These are phyloP conservation scores for Neoaliturus tenellus DNA, from an alignment of 2,888 invertebrate species.

Conservation along the genomic window DNA sequence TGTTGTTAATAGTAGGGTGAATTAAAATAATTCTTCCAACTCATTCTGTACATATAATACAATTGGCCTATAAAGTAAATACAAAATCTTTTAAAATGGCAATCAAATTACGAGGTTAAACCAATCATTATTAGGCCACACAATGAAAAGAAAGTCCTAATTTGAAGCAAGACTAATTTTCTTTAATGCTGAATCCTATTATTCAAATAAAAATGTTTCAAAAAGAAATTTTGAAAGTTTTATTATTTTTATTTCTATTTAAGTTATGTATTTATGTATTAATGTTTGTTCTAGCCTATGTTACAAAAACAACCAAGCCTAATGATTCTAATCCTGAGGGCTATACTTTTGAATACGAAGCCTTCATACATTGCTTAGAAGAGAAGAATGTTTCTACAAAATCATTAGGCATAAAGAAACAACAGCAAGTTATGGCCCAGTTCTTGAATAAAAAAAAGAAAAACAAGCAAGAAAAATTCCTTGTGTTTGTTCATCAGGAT, in stretches of 20 bases:
- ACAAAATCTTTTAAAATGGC: too few relatives aligned
- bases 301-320: conserved; percentile 75
- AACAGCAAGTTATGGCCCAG: conserved; percentile 86
- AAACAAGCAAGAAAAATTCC: conserved; percentile 77
- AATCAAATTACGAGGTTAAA: too few relatives aligned
- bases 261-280: too few relatives aligned
- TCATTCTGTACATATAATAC: too few relatives aligned
- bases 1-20: too few relatives aligned
- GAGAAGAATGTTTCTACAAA: conserved; percentile 69
- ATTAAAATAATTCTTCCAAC: too few relatives aligned
- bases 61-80: too few relatives aligned
- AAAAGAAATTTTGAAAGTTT: too few relatives aligned
- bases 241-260: not conserved
- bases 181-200: not conserved
- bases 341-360: conserved; percentile 56
- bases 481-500: conserved; percentile 86
- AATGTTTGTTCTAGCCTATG: conserved; percentile 72
- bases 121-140: too few relatives aligned
- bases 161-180: not conserved
- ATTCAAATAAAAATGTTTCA: too few relatives aligned
- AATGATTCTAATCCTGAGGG: conserved; percentile 70
- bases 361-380: conserved; percentile 60
- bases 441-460: conserved; percentile 81
- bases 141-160: too few relatives aligned
- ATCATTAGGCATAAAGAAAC: conserved; percentile 75